phyloP scores from a whole-genome alignment of 1,140 invertebrate genomes.

The Tetragnatha versicolor region DNA sequence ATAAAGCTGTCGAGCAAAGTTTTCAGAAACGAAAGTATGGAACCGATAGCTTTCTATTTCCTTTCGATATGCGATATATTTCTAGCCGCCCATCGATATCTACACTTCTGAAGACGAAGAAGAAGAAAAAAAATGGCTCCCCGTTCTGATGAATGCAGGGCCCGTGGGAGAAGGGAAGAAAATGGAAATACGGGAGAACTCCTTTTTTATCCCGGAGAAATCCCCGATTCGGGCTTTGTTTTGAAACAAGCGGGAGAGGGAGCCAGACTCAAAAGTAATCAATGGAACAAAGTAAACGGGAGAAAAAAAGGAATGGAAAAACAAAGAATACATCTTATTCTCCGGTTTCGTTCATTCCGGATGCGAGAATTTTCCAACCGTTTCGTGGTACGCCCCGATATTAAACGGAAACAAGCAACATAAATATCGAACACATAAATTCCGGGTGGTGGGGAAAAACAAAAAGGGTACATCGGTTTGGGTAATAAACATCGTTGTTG shows the following conservation, averaged over 20 bases:
- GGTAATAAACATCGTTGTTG: slow-evolving; percentile 14
- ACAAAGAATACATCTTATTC: background rate
- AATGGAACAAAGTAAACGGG: slow-evolving; percentile 2
- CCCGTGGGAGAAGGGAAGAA: background rate
- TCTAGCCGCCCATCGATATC: slow-evolving; percentile 13
- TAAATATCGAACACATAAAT: slow-evolving; percentile 11
- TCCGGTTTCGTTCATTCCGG: background rate
- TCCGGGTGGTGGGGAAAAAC: background rate
- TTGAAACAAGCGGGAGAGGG: background rate
- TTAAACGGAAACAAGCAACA: slow-evolving; percentile 16
- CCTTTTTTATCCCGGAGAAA: background rate
- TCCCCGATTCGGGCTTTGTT: slow-evolving; percentile 6
- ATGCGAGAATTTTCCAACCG: too few species aligned
- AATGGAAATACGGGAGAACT: background rate
- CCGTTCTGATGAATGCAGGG: slow-evolving; percentile 17
- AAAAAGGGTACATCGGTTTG: background rate
- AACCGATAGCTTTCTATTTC: slow-evolving; percentile 5
- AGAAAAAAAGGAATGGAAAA: background rate
- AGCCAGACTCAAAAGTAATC: slow-evolving; percentile 14
- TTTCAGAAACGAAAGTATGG: background rate
- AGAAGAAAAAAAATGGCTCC: background rate
- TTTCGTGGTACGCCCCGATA: background rate
- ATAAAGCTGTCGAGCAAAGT: slow-evolving; percentile 10
- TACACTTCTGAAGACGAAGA: background rate
- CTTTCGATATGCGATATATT: slow-evolving; percentile 12